Evolutionary conservation across 2,888 invertebrate species (phyloP).

Genomic region (Agrochola macilenta): DNA sequence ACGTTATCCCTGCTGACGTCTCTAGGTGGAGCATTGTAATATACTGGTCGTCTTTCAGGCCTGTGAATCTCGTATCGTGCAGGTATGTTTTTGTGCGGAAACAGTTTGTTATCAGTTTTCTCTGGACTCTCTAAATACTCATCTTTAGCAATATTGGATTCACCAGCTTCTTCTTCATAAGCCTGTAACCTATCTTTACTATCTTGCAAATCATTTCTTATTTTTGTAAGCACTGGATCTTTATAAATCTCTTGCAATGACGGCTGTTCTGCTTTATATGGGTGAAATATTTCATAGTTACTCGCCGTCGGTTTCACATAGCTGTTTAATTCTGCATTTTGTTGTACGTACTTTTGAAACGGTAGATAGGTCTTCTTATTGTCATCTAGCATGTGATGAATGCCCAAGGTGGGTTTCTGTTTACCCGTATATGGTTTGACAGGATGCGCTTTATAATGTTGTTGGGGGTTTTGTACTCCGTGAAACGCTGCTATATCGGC

Average conservation of each 20-base stretch:
- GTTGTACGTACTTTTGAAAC: conserved; percentile 78
- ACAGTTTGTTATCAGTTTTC: conserved; percentile 80
- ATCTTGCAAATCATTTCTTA: conserved; percentile 79
- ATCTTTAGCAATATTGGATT: conserved; percentile 77
- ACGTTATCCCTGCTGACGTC: conserved; percentile 75
- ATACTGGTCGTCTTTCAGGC: conserved; percentile 82
- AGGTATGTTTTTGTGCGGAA: conserved; percentile 82
- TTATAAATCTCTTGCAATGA: conserved; percentile 81
- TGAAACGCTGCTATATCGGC: conserved; percentile 83
- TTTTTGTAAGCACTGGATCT: conserved; percentile 82
- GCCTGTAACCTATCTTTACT: conserved; percentile 79
- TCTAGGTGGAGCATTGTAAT: conserved; percentile 77
- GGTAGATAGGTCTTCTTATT: conserved; percentile 73
- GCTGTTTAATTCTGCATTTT: conserved; percentile 65
- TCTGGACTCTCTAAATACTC: conserved; percentile 84
- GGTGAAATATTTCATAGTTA: conserved; percentile 85
- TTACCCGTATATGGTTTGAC: conserved; percentile 79
- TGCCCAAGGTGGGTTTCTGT: conserved; percentile 78
- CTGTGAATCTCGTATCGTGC: conserved; percentile 83
- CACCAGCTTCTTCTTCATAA: conserved; percentile 82
- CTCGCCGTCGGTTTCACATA: conserved; percentile 75
- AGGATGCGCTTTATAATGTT: conserved; percentile 81
- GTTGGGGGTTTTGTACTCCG: conserved; percentile 81
- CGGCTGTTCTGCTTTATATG: conserved; percentile 84
- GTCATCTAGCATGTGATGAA: conserved; percentile 78